Conservation (phyloP, 1,140 invertebrate genomes). For the Sitobion miscanthi region DNA sequence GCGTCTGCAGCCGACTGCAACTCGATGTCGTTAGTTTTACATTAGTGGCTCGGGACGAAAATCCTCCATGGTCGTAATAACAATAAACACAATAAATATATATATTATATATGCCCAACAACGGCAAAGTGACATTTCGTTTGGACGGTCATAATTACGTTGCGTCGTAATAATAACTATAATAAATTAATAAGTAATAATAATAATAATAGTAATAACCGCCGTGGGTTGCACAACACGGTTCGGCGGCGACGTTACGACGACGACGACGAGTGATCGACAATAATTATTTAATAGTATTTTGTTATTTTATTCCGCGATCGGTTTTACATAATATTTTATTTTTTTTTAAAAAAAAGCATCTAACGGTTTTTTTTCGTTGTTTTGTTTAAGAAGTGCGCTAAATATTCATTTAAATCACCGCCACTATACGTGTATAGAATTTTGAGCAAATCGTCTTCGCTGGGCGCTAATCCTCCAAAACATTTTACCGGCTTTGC, state of each 20-base stretch:
- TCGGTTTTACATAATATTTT: neutral
- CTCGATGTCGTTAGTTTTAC: constrained; percentile 16
- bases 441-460: neutral
- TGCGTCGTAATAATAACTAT: neutral
- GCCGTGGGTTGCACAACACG: neutral
- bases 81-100: neutral
- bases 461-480: neutral
- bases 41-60: neutral
- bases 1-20: neutral
- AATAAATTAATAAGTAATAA: neutral
- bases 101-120: neutral
- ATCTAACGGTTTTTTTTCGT: neutral
- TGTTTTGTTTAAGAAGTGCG: neutral
- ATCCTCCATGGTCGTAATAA: neutral
- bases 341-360: neutral
- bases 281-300: neutral
- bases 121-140: neutral
- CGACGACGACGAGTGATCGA: neutral
- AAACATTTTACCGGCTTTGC: neutral
- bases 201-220: neutral
- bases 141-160: neutral
- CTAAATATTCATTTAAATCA: neutral
- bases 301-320: neutral
- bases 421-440: neutral
- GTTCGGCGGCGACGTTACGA: neutral